Evolutionary conservation across 2,113 vertebrate genomes (phyloP).

Genomic region (Mobula hypostoma): DNA sequence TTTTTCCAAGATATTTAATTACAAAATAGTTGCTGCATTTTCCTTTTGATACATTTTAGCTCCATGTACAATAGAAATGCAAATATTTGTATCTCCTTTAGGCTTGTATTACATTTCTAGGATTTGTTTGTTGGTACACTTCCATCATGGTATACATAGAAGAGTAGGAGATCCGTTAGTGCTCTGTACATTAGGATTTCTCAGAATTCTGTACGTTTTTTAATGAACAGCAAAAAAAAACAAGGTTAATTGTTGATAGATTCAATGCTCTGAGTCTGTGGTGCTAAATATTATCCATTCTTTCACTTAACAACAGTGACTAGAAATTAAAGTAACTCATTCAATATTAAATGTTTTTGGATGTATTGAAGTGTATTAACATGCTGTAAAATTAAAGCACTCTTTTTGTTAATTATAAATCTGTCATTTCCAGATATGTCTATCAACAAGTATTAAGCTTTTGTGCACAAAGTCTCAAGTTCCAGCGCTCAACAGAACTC

Average conservation of each 20-base stretch:
- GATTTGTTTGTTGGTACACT: background rate
- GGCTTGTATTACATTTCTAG: background rate
- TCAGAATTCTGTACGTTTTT: background rate
- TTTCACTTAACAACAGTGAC: background rate
- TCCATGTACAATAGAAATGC: background rate
- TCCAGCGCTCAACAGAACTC: constrained; percentile 48
- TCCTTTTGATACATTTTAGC: background rate
- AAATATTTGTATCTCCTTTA: background rate
- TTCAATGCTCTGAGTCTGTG: background rate
- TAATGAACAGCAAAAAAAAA: background rate
- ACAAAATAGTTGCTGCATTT: background rate
- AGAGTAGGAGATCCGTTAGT: background rate
- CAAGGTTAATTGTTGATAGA: background rate
- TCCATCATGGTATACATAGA: background rate
- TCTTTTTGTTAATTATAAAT: background rate
- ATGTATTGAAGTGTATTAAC: background rate
- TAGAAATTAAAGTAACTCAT: background rate
- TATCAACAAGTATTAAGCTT: constrained; percentile 55
- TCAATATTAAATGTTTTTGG: background rate
- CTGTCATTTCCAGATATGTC: constrained; percentile 58
- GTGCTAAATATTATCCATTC: background rate
- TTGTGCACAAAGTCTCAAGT: constrained; percentile 51
- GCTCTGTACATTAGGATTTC: background rate
- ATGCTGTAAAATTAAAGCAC: background rate
- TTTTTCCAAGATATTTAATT: too few relatives aligned